phyloP scores from a whole-genome alignment of 2,888 invertebrate species.

The Sinopyrophorus schimmeli region DNA sequence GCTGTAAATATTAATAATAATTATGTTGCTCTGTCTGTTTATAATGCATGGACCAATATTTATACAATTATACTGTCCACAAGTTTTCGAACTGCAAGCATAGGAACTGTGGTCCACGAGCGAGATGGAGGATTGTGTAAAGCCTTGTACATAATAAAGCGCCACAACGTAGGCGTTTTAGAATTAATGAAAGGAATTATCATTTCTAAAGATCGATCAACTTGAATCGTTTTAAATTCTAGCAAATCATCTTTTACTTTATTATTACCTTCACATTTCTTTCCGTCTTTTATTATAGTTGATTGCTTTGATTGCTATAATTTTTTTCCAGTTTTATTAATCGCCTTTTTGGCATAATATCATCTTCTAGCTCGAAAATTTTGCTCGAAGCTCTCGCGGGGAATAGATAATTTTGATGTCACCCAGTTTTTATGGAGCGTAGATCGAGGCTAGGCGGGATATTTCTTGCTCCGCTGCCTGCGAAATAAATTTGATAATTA shows the following conservation, averaged over 20 bases:
- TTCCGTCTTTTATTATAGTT: constrained; percentile 16
- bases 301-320: constrained; percentile 25
- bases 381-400: constrained; percentile 7
- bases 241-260: constrained; percentile 20
- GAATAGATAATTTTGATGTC: constrained; percentile 19
- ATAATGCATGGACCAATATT: constrained; percentile 17
- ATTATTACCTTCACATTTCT: constrained; percentile 21
- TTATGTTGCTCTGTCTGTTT: constrained; percentile 20
- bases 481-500: constrained; percentile 30
- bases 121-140: constrained; percentile 10
- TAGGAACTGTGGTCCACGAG: too few species aligned
- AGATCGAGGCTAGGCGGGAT: constrained; percentile 17
- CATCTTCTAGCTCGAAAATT: constrained; percentile 9
- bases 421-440: constrained; percentile 22
- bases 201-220: constrained; percentile 24
- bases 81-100: not conserved
- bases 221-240: constrained; percentile 16
- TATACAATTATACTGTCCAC: constrained; percentile 10
- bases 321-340: constrained; percentile 11
- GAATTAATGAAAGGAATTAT: constrained; percentile 23
- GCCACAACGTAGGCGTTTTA: constrained; percentile 22
- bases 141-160: constrained; percentile 16
- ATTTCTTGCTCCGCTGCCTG: constrained; percentile 23
- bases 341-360: constrained; percentile 6
- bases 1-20: constrained; percentile 23